Evolutionary conservation across 1,140 invertebrate genomes (phyloP).

Genomic region (Atta texana): DNA sequence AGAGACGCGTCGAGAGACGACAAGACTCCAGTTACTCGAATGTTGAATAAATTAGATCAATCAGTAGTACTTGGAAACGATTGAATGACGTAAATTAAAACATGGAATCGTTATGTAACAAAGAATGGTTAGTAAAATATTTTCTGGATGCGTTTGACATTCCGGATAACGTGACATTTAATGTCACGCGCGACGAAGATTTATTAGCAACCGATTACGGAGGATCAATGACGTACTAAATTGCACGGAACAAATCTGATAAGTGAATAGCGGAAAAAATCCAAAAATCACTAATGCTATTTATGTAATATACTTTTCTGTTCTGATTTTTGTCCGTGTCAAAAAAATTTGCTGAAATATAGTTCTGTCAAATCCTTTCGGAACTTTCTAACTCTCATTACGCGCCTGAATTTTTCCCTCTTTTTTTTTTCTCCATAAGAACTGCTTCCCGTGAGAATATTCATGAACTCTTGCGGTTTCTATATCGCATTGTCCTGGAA

Average conservation of each 20-base stretch:
- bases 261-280: slow-evolving; percentile 33
- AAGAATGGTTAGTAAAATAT: slow-evolving; percentile 40
- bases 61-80: slow-evolving; percentile 26
- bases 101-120: slow-evolving; percentile 21
- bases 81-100: slow-evolving; percentile 38
- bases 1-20: neutral
- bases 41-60: slow-evolving; percentile 28
- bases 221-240: slow-evolving; percentile 51
- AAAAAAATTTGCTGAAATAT: neutral
- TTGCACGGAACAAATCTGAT: slow-evolving; percentile 54
- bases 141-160: slow-evolving; percentile 31
- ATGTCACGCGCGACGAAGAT: slow-evolving; percentile 50
- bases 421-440: neutral
- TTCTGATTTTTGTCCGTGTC: slow-evolving; percentile 2
- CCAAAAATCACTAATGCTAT: slow-evolving; percentile 1
- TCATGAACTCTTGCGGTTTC: slow-evolving; percentile 43
- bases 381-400: slow-evolving; percentile 49
- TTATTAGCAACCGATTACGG: slow-evolving; percentile 55
- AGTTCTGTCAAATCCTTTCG: neutral
- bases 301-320: neutral
- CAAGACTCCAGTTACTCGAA: neutral
- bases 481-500: slow-evolving; percentile 42
- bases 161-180: slow-evolving; percentile 56
- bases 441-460: slow-evolving; percentile 29
- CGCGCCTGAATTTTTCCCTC: neutral